These are phyloP conservation scores for Sitta europaea DNA, from an alignment of 2,113 vertebrate species.

Conservation along the genomic window DNA sequence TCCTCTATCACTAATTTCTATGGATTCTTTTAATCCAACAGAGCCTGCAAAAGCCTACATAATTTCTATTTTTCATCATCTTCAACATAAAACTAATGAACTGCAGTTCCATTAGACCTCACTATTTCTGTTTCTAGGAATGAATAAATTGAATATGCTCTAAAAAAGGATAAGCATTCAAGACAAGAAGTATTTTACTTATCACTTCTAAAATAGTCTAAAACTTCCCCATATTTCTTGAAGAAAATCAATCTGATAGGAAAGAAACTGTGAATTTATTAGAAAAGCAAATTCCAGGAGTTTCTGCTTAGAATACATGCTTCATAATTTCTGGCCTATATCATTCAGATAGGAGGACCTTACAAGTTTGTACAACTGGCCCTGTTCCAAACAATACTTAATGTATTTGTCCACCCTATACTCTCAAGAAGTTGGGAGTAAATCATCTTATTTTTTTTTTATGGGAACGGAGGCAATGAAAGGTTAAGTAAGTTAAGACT, in stretches of 20 bases:
- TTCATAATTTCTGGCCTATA: background rate
- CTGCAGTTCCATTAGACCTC: background rate
- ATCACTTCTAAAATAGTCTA: background rate
- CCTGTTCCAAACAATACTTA: background rate
- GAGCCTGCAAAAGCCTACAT: background rate
- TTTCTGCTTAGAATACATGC: background rate
- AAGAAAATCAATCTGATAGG: background rate
- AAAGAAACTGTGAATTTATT: background rate
- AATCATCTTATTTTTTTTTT: background rate
- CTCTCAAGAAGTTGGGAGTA: background rate
- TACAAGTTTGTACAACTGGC: background rate
- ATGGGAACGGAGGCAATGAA: background rate
- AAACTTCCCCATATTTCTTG: background rate
- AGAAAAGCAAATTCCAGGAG: background rate
- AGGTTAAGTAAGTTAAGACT: background rate
- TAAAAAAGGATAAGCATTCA: background rate
- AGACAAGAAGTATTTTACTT: background rate
- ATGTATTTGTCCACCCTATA: background rate
- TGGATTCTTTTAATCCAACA: background rate
- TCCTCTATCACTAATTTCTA: background rate
- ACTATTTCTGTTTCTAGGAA: background rate
- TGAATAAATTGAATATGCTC: background rate
- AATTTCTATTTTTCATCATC: background rate
- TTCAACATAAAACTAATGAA: background rate
- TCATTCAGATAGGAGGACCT: background rate